A percentile compares a stretch with the other conserved stretches of the same genome.
These are phyloP conservation scores for Micoletzkya japonica DNA, from an alignment of 2,888 invertebrate species.

Conservation along the genomic window DNA sequence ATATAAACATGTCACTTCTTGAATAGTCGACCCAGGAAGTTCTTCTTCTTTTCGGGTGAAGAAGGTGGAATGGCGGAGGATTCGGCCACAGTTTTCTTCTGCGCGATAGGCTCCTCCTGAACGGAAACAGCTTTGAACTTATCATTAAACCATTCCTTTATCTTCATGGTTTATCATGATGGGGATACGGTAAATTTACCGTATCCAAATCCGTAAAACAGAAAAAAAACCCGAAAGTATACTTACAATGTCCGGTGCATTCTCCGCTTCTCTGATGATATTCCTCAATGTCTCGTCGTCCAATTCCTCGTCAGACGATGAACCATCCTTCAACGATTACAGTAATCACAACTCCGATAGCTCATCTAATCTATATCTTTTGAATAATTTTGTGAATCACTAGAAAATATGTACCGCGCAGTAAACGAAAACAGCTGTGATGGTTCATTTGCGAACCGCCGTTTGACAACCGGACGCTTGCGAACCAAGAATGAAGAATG, in stretches of 20 bases:
- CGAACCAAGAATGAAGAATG: neutral
- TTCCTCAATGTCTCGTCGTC: constrained; percentile 43
- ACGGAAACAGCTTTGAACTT: no score
- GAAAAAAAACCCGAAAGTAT: neutral
- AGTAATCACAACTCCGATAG: constrained; percentile 4
- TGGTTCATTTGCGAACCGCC: no score
- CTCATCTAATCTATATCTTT: no score
- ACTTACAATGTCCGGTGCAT: constrained; percentile 22
- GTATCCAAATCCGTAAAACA: no score
- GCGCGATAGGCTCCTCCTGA: constrained; percentile 19
- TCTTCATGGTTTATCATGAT: no score
- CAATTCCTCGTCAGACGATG: constrained; percentile 35
- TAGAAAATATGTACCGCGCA: no score
- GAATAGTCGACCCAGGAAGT: constrained; percentile 40
- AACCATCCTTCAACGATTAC: constrained; percentile 24
- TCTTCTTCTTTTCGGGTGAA: constrained; percentile 34
- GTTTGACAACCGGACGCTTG: no score
- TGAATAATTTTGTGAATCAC: constrained; percentile 13
- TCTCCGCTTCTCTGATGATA: constrained; percentile 46
- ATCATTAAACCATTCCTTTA: neutral
- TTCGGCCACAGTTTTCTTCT: neutral
- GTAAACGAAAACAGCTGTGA: no score
- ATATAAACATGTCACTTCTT: constrained; percentile 29
- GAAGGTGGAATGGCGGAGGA: neutral
- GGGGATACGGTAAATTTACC: no score